A percentile compares a stretch with the other conserved stretches of the same genome.
Evolutionary conservation across 2,888 invertebrate genomes (phyloP).

Genomic region (Clanis bilineata): DNA sequence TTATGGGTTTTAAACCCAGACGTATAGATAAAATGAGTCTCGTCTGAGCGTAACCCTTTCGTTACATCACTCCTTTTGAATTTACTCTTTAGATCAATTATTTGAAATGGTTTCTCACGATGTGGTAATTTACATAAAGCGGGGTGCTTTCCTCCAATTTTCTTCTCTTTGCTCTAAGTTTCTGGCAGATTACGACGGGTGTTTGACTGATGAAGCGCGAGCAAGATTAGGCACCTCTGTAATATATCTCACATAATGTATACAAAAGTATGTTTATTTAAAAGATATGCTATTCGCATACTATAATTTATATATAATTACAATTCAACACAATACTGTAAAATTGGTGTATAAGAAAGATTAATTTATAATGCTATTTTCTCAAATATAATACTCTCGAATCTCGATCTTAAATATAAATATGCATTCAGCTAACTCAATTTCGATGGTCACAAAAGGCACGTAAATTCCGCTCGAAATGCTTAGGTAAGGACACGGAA

Average conservation of each 20-base stretch:
- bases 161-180: background rate
- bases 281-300: background rate
- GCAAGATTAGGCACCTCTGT: conserved; percentile 10
- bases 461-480: background rate
- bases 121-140: background rate
- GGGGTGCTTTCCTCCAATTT: background rate
- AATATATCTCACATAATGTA: conserved; percentile 3
- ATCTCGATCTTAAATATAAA: background rate
- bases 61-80: background rate
- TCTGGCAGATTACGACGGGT: background rate
- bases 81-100: background rate
- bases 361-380: too few relatives aligned
- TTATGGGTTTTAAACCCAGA: background rate
- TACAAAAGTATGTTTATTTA: background rate
- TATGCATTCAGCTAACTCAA: background rate
- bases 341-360: too few relatives aligned
- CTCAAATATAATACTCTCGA: background rate
- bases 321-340: background rate
- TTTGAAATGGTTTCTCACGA: background rate
- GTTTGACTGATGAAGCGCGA: conserved; percentile 10
- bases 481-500: background rate
- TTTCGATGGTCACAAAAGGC: background rate
- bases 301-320: background rate
- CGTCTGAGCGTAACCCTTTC: background rate
- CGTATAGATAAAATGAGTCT: too few relatives aligned